Percentiles rank a stretch among this genome's conserved stretches.
These are phyloP conservation scores for Trisateles emortualis DNA, from an alignment of 2,888 invertebrate genomes.

Conservation along the genomic window DNA sequence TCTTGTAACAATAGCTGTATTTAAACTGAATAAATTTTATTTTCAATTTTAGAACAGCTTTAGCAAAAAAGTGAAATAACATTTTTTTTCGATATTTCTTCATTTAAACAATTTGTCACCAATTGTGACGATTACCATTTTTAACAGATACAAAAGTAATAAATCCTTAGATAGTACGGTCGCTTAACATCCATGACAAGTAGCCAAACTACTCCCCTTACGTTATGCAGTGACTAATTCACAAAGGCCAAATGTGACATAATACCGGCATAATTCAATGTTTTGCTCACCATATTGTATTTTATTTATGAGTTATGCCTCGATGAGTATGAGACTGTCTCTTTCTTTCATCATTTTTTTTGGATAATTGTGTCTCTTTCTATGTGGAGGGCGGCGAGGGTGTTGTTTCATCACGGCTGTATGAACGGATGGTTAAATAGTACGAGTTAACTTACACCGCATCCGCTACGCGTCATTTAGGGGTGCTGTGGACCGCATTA, in stretches of 20 bases:
- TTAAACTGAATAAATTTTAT: no score
- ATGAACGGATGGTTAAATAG: constrained; percentile 86
- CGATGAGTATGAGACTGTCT: constrained; percentile 66
- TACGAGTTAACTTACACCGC: constrained; percentile 85
- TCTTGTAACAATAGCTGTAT: no score
- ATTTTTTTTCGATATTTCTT: not conserved
- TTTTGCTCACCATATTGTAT: constrained; percentile 88
- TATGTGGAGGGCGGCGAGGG: constrained; percentile 59
- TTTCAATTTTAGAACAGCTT: no score
- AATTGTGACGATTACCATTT: constrained; percentile 17
- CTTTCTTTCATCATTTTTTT: constrained; percentile 52
- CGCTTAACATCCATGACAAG: constrained; percentile 72
- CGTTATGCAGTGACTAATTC: constrained; percentile 78
- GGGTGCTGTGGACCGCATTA: constrained; percentile 70
- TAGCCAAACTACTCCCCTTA: constrained; percentile 74
- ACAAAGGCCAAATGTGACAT: constrained; percentile 87
- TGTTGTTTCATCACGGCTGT: constrained; percentile 76
- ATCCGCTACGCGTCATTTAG: constrained; percentile 82
- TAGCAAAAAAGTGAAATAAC: no score
- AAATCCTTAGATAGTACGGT: constrained; percentile 66
- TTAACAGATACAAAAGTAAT: constrained; percentile 50
- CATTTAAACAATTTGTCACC: not conserved
- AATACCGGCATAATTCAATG: constrained; percentile 87
- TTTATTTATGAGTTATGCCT: constrained; percentile 87
- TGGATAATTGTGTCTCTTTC: constrained; percentile 63